Conservation (phyloP, 2,113 vertebrate species). For the Elaphurus davidianus region DNA sequence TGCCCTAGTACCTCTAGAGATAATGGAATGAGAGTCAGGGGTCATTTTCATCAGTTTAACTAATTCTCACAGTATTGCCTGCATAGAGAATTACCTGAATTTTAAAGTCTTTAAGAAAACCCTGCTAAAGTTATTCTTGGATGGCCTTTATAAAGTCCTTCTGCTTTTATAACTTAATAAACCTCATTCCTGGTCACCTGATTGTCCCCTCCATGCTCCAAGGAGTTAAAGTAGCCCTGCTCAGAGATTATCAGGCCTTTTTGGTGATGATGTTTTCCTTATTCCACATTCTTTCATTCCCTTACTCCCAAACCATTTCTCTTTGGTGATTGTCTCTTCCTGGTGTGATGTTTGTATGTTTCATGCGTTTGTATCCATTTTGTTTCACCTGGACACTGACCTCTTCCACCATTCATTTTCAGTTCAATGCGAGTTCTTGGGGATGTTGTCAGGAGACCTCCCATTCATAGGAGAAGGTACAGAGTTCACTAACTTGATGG, state of each 20-base stretch:
- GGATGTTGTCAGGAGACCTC: slow-evolving; percentile 89
- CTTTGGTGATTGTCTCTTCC: background rate
- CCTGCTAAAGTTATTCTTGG: background rate
- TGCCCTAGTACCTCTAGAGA: background rate
- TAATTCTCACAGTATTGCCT: background rate
- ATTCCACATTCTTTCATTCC: background rate
- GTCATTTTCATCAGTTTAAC: background rate
- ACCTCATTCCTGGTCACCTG: background rate
- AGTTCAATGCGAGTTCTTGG: slow-evolving; percentile 90
- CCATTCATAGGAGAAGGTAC: slow-evolving; percentile 98
- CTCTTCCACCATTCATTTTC: slow-evolving; percentile 88
- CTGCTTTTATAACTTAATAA: background rate
- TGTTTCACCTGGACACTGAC: slow-evolving; percentile 78
- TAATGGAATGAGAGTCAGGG: slow-evolving; percentile 21
- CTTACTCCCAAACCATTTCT: background rate
- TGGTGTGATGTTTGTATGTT: background rate
- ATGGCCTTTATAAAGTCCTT: background rate
- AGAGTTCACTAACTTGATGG: slow-evolving; percentile 74
- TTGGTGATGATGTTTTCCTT: background rate
- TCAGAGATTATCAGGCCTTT: background rate
- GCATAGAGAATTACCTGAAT: background rate
- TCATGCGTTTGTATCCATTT: slow-evolving; percentile 33
- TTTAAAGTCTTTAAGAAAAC: background rate
- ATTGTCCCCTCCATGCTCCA: background rate
- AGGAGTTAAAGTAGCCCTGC: background rate